These are phyloP conservation scores for Notarius quadriscutis DNA, from an alignment of 2,113 vertebrate species.

Conservation along the genomic window DNA sequence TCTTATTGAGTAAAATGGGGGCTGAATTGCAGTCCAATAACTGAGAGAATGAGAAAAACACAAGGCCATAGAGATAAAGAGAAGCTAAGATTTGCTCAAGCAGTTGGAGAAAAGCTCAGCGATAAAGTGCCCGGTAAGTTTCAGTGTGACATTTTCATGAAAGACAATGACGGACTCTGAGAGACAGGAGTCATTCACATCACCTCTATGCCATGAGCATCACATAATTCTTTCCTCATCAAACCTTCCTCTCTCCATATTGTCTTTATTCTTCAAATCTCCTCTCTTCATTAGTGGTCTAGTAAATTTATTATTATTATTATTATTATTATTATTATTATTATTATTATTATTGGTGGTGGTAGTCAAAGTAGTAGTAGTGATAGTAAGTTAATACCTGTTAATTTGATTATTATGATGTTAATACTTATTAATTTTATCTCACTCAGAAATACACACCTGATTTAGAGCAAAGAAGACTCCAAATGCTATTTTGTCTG, in stretches of 20 bases:
- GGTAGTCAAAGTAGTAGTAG: no score
- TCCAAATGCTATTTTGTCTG: not conserved
- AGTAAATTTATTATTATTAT: not conserved
- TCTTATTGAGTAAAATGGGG: not conserved
- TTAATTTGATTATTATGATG: no score
- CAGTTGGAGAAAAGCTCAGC: slow-evolving; percentile 64
- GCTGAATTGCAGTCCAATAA: slow-evolving; percentile 29
- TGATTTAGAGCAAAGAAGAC: not conserved
- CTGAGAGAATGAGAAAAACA: slow-evolving; percentile 37
- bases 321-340: not conserved
- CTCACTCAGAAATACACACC: not conserved
- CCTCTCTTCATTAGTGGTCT: not conserved
- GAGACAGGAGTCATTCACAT: slow-evolving; percentile 47
- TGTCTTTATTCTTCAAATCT: not conserved
- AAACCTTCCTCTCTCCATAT: not conserved
- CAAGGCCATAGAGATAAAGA: not conserved
- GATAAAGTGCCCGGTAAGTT: slow-evolving; percentile 69
- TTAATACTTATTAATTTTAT: not conserved
- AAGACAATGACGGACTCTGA: slow-evolving; percentile 65
- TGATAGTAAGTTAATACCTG: no score
- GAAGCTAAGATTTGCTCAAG: slow-evolving; percentile 70
- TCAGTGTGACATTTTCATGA: slow-evolving; percentile 74
- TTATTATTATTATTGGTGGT: not conserved
- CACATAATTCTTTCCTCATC: not conserved
- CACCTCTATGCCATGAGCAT: not conserved